Percentiles rank a stretch among this genome's conserved stretches.
Conservation (phyloP, 2,113 vertebrate species). For the Centropus bengalensis region DNA sequence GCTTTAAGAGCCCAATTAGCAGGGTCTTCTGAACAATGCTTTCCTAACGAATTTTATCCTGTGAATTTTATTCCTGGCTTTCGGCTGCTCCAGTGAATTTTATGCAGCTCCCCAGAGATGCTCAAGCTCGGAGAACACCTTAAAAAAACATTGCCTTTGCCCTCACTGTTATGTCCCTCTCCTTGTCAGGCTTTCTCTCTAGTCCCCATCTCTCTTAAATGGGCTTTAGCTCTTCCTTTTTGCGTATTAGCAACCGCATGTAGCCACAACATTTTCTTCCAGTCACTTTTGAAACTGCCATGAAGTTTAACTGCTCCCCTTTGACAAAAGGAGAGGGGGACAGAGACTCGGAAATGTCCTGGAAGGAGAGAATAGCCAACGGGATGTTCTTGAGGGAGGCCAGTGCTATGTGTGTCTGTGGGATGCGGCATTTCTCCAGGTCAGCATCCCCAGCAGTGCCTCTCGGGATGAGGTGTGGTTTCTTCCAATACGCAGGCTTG, state of each 20-base stretch:
- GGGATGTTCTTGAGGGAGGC: background rate
- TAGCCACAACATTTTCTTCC: background rate
- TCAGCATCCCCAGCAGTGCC: background rate
- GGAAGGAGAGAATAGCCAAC: background rate
- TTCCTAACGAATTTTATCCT: background rate
- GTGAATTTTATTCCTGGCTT: conserved; percentile 28
- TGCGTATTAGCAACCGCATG: background rate
- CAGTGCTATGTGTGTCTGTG: background rate
- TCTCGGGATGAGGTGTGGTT: background rate
- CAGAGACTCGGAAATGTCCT: background rate
- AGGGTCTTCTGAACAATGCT: background rate
- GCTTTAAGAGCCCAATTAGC: conserved; percentile 5
- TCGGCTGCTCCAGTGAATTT: conserved; percentile 22
- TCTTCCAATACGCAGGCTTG: background rate
- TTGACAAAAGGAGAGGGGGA: background rate
- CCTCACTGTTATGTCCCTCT: background rate
- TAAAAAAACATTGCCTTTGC: background rate
- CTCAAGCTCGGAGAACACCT: background rate
- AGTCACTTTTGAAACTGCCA: background rate
- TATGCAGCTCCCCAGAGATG: background rate
- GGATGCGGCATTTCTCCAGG: background rate
- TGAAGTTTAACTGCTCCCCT: background rate
- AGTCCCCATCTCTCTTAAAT: background rate
- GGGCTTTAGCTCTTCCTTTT: background rate
- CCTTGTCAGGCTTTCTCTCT: background rate